A percentile compares a stretch with the other conserved stretches of the same genome.
Conservation (phyloP, 2,888 invertebrate genomes). For the Tethea ocularis region DNA sequence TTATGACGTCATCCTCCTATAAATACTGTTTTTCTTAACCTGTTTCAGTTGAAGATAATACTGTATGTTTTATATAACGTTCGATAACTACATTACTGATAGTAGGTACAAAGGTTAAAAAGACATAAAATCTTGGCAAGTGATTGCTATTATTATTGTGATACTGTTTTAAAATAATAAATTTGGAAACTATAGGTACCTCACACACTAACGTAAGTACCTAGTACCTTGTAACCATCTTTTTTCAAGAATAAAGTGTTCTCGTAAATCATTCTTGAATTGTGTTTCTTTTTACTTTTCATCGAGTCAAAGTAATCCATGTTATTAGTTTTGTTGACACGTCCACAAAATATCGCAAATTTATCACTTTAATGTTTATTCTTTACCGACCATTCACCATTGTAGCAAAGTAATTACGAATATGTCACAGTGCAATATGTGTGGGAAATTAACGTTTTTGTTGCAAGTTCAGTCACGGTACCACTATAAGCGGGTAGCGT, state of each 20-base stretch:
- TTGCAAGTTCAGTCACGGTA: slow-evolving; percentile 14
- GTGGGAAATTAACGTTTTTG: slow-evolving; percentile 73
- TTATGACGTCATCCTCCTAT: slow-evolving; percentile 39
- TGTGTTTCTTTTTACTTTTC: slow-evolving; percentile 32
- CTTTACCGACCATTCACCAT: slow-evolving; percentile 48
- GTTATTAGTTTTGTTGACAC: slow-evolving; percentile 68
- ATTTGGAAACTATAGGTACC: neutral
- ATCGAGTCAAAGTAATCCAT: slow-evolving; percentile 52
- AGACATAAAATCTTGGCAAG: neutral
- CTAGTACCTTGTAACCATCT: neutral
- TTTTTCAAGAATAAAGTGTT: neutral
- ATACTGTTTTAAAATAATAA: too few relatives aligned
- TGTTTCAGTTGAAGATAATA: neutral
- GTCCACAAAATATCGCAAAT: slow-evolving; percentile 60
- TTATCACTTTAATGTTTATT: slow-evolving; percentile 51
- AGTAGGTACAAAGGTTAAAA: neutral
- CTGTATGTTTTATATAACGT: neutral
- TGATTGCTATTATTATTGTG: too few relatives aligned
- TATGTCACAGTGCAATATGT: slow-evolving; percentile 51
- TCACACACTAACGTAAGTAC: neutral
- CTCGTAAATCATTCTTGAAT: slow-evolving; percentile 21
- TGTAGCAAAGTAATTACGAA: slow-evolving; percentile 51
- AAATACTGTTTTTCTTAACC: neutral
- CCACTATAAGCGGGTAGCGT: slow-evolving; percentile 33
- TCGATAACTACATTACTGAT: neutral